These are phyloP conservation scores for Ailuropoda melanoleuca DNA, from an alignment of 2,113 vertebrate species.

Conservation along the genomic window DNA sequence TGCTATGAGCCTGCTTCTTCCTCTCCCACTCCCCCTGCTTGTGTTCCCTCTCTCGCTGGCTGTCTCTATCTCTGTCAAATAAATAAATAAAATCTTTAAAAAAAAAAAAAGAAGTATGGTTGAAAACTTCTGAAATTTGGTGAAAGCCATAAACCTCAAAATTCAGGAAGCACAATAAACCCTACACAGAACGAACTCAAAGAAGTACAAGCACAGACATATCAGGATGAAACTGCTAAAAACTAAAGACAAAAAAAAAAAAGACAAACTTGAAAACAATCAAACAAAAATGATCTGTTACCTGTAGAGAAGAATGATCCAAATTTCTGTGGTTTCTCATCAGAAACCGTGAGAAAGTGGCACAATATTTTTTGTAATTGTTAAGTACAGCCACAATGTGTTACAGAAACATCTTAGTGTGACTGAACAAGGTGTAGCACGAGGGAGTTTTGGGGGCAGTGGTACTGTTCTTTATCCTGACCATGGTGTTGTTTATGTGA, in stretches of 20 bases:
- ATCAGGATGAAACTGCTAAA: neutral
- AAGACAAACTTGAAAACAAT: neutral
- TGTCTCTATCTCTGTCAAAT: too few species aligned
- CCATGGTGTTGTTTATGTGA: neutral
- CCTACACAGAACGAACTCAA: neutral
- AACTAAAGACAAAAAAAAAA: neutral
- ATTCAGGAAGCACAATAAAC: neutral
- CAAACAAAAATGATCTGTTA: neutral
- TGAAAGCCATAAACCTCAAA: neutral
- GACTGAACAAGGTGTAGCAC: neutral
- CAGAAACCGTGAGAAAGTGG: neutral
- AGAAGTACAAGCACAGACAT: neutral
- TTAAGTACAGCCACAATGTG: neutral
- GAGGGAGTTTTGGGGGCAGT: neutral
- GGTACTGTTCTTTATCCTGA: neutral
- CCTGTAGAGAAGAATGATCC: neutral
- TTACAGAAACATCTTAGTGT: neutral
- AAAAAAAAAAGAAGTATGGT: neutral
- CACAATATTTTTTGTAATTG: neutral
- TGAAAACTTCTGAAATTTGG: neutral
- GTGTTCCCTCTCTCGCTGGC: too few species aligned
- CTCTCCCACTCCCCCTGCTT: too few species aligned
- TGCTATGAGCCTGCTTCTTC: too few species aligned
- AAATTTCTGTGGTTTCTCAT: neutral
- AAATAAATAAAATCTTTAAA: too few species aligned